These are phyloP conservation scores for Clanis bilineata DNA, from an alignment of 2,888 invertebrate species.

Conservation along the genomic window DNA sequence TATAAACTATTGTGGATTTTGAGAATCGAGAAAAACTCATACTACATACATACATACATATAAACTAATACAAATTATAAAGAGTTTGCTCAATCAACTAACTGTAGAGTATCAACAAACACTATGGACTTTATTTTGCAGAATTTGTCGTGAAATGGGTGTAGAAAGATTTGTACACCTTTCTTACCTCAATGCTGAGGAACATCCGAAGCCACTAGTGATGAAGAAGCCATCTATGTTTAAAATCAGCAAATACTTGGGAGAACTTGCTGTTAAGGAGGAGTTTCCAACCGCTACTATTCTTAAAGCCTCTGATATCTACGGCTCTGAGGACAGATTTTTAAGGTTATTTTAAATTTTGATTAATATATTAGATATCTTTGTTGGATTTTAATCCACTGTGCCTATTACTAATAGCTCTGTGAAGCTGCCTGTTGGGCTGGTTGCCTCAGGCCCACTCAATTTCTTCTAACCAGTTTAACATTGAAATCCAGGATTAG, in stretches of 20 bases:
- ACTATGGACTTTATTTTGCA: conserved; percentile 44
- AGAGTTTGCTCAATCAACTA: too few relatives aligned
- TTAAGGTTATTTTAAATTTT: conserved; percentile 70
- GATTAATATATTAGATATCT: neutral
- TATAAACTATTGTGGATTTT: too few relatives aligned
- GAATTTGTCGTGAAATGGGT: conserved; percentile 86
- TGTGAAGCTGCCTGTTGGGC: too few relatives aligned
- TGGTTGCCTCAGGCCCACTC: too few relatives aligned
- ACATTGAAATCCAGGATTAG: too few relatives aligned
- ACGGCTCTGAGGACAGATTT: conserved; percentile 95
- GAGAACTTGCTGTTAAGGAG: conserved; percentile 94
- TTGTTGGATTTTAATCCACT: neutral
- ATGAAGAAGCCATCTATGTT: conserved; percentile 89
- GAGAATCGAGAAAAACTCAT: too few relatives aligned
- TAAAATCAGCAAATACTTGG: conserved; percentile 89
- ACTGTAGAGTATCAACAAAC: too few relatives aligned
- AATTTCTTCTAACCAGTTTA: too few relatives aligned
- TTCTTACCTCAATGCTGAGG: conserved; percentile 91
- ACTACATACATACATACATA: too few relatives aligned
- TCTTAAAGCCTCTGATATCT: conserved; percentile 95
- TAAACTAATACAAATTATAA: too few relatives aligned
- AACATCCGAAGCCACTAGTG: conserved; percentile 86
- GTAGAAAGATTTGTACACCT: conserved; percentile 96
- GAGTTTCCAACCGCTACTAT: conserved; percentile 98
- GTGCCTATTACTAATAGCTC: too few relatives aligned